Percentiles rank a stretch among this genome's conserved stretches.
Conservation (phyloP, 2,888 invertebrate species). For the Dendrolimus houi region DNA sequence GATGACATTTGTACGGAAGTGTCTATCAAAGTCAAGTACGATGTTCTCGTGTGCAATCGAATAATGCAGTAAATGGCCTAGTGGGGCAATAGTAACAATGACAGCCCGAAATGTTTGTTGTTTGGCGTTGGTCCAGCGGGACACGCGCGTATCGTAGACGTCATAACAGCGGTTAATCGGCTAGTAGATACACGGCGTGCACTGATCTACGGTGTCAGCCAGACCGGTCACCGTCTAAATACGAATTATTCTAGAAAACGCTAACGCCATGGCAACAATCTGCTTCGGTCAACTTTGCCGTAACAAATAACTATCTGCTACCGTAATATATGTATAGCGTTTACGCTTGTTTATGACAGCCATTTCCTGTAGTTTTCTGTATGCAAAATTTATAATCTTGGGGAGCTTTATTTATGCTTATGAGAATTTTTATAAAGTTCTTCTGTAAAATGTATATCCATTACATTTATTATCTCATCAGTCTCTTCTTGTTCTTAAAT, state of each 20-base stretch:
- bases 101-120: constrained; percentile 37
- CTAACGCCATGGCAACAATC: constrained; percentile 33
- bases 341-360: neutral
- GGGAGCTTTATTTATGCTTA: too few species aligned
- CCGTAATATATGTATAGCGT: neutral
- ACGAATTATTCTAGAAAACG: constrained; percentile 25
- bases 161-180: constrained; percentile 10
- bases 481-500: too few species aligned
- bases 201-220: neutral
- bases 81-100: constrained; percentile 35
- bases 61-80: constrained; percentile 31
- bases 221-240: constrained; percentile 16
- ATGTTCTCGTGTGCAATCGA: constrained; percentile 24
- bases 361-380: neutral
- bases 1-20: constrained; percentile 21
- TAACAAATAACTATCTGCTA: neutral
- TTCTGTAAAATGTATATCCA: too few species aligned
- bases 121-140: constrained; percentile 45
- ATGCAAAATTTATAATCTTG: neutral
- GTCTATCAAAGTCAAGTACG: constrained; percentile 19
- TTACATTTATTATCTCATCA: too few species aligned
- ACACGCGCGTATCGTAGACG: constrained; percentile 33
- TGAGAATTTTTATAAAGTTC: too few species aligned
- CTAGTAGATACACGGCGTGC: neutral
- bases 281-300: neutral